A percentile compares a stretch with the other conserved stretches of the same genome.
phyloP scores from a whole-genome alignment of 2,113 vertebrate species.

The Okapia johnstoni region DNA sequence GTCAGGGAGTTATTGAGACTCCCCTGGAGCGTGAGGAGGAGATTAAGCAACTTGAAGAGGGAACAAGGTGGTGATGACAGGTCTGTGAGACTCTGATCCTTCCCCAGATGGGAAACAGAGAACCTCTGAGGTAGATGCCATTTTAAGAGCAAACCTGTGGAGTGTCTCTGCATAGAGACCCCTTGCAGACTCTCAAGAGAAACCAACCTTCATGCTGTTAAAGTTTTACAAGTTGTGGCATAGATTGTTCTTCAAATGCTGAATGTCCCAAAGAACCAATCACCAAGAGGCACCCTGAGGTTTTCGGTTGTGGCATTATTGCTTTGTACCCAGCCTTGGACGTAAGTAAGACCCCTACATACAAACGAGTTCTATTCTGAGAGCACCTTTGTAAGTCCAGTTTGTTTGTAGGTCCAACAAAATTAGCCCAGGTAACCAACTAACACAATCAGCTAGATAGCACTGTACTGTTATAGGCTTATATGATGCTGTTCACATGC shows the following conservation, averaged over 20 bases:
- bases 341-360: too few species aligned
- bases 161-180: not conserved
- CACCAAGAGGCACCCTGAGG: not conserved
- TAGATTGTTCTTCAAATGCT: conserved; percentile 3
- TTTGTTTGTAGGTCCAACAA: too few species aligned
- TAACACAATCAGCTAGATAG: too few species aligned
- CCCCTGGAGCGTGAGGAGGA: not conserved
- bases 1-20: not conserved
- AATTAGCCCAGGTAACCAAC: too few species aligned
- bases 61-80: not conserved
- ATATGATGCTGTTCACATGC: too few species aligned
- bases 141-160: not conserved
- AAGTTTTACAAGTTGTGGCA: conserved; percentile 10
- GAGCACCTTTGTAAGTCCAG: too few species aligned
- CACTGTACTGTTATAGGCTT: too few species aligned
- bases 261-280: not conserved
- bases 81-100: not conserved
- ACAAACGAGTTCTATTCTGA: too few species aligned
- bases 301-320: not conserved
- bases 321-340: not conserved
- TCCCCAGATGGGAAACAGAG: not conserved
- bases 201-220: not conserved
- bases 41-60: not conserved
- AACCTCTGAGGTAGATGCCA: not conserved
- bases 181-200: not conserved